Evolutionary conservation across 2,113 vertebrate species (phyloP).

Genomic region (Eira barbara): DNA sequence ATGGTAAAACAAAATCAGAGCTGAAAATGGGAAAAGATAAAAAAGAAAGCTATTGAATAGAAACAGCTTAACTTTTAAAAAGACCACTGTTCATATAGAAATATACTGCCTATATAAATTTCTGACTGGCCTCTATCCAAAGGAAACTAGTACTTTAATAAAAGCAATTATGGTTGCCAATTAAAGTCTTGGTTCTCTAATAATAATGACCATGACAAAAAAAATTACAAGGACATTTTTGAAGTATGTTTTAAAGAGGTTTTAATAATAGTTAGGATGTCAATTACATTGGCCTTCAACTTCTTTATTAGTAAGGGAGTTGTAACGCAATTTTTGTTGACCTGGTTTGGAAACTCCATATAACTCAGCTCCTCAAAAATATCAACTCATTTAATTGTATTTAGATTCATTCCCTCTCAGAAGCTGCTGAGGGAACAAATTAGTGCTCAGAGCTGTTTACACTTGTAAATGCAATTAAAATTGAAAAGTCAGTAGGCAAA

Average conservation of each 20-base stretch:
- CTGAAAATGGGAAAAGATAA: background rate
- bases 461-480: slow-evolving; percentile 48
- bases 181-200: background rate
- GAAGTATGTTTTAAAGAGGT: slow-evolving; percentile 3
- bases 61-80: slow-evolving; percentile 6
- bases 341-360: slow-evolving; percentile 41
- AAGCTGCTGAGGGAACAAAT: slow-evolving; percentile 40
- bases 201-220: background rate
- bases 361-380: slow-evolving; percentile 32
- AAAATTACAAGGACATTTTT: background rate
- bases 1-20: background rate
- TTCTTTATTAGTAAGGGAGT: slow-evolving; percentile 19
- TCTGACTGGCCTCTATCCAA: background rate
- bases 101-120: background rate
- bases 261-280: background rate
- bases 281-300: background rate
- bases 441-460: slow-evolving; percentile 45
- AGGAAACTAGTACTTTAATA: background rate
- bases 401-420: slow-evolving; percentile 43
- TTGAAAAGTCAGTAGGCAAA: slow-evolving; percentile 24
- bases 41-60: slow-evolving; percentile 6
- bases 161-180: background rate
- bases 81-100: background rate
- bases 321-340: background rate
- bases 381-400: background rate